Evolutionary conservation across 2,113 vertebrate species (phyloP).

Genomic region (Orycteropus afer): DNA sequence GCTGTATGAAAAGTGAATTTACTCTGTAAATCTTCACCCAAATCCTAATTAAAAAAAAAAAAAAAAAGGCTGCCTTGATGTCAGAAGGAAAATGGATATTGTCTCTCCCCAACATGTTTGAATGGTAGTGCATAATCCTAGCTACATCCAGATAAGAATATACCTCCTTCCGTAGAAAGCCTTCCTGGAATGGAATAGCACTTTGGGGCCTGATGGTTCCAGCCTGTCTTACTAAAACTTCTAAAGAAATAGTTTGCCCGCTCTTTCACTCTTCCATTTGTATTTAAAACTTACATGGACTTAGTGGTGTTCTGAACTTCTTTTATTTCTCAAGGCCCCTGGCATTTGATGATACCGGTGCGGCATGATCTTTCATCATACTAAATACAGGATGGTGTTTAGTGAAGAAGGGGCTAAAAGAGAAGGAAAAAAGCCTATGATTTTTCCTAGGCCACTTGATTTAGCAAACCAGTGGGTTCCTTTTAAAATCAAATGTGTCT

Average conservation of each 20-base stretch:
- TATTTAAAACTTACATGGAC: not conserved
- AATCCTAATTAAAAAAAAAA: too few relatives aligned
- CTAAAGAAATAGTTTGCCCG: not conserved
- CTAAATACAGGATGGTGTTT: not conserved
- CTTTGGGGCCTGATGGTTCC: constrained; percentile 17
- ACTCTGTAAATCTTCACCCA: too few relatives aligned
- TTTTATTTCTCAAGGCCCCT: constrained; percentile 17
- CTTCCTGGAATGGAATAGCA: constrained; percentile 17
- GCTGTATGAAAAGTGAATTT: too few relatives aligned
- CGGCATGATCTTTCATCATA: not conserved
- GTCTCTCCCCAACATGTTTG: constrained; percentile 47
- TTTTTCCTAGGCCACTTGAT: not conserved
- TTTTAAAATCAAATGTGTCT: constrained; percentile 44
- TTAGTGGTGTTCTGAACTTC: constrained; percentile 1
- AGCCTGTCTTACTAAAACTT: constrained; percentile 51
- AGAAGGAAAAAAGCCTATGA: not conserved
- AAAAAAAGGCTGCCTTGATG: constrained; percentile 62
- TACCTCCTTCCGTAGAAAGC: not conserved
- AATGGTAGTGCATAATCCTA: constrained; percentile 12
- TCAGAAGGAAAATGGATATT: constrained; percentile 58
- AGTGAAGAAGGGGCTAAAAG: not conserved
- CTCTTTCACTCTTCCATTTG: not conserved
- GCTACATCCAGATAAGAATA: constrained; percentile 67
- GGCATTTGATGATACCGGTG: constrained; percentile 30
- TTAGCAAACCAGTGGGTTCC: not conserved